A percentile compares a stretch with the other conserved stretches of the same genome.
phyloP scores from a whole-genome alignment of 2,888 invertebrate genomes.

The Dolomedes plantarius region DNA sequence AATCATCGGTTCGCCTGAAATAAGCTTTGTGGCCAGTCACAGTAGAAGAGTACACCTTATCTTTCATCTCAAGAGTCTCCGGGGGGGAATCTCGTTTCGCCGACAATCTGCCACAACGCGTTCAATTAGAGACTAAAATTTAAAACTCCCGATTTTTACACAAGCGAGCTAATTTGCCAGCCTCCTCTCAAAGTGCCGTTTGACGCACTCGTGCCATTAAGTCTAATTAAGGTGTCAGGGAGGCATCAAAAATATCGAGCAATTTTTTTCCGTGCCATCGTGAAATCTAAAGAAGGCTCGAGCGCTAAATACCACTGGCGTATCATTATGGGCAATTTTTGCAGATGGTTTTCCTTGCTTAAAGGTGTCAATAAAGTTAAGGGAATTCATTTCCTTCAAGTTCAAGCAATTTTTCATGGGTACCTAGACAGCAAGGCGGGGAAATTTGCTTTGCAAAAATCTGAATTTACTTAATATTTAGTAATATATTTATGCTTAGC shows the following conservation, averaged over 20 bases:
- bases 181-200: neutral
- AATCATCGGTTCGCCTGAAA: neutral
- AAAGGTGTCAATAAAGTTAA: neutral
- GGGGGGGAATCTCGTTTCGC: too few relatives aligned
- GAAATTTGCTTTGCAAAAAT: too few relatives aligned
- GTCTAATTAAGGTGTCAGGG: neutral
- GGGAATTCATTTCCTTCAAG: neutral
- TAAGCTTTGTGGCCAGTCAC: neutral
- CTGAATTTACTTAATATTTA: too few relatives aligned
- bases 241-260: neutral
- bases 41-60: too few relatives aligned
- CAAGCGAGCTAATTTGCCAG: neutral
- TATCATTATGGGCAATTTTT: conserved; percentile 6
- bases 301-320: neutral
- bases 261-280: neutral
- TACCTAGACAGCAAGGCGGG: too few relatives aligned
- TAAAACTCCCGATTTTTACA: neutral
- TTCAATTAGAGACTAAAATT: neutral
- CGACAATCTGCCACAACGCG: too few relatives aligned
- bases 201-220: neutral
- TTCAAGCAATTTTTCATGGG: neutral
- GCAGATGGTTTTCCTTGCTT: neutral
- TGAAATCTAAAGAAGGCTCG: neutral
- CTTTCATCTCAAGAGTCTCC: too few relatives aligned
- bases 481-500: too few relatives aligned